Evolutionary conservation across 2,888 invertebrate species (phyloP).

Genomic region (Microctonus brassicae): DNA sequence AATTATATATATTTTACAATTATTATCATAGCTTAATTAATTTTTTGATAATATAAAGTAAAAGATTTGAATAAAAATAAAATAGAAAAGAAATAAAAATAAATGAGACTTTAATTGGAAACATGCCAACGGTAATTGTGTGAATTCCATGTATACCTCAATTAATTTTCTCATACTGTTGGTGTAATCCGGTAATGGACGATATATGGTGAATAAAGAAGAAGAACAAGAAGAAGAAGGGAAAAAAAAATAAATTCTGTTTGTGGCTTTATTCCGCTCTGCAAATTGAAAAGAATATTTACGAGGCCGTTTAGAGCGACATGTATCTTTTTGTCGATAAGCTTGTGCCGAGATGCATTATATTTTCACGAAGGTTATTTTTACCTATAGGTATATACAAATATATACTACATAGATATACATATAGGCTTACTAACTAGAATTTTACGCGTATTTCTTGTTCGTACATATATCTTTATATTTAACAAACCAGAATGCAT

Average conservation of each 20-base stretch:
- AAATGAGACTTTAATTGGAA: constrained; percentile 12
- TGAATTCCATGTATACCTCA: constrained; percentile 10
- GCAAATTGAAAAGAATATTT: constrained; percentile 33
- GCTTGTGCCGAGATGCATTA: constrained; percentile 23
- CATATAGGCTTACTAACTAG: background rate
- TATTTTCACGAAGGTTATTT: constrained; percentile 20
- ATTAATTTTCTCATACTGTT: constrained; percentile 17
- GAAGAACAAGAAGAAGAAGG: background rate
- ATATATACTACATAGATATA: background rate
- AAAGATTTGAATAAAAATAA: background rate
- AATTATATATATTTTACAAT: background rate
- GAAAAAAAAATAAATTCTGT: background rate
- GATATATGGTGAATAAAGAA: background rate
- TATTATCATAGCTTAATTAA: background rate
- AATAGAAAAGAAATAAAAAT: background rate
- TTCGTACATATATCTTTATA: background rate
- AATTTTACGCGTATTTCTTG: background rate
- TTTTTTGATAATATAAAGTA: background rate
- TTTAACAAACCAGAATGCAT: background rate
- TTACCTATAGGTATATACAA: background rate
- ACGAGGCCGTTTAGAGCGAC: constrained; percentile 20
- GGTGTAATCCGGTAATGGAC: background rate
- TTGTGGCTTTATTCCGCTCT: background rate
- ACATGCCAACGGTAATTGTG: constrained; percentile 9
- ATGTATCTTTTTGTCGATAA: constrained; percentile 30